Evolutionary conservation across 2,888 invertebrate species (phyloP), one percentile per base, ranked within the genome.

Genomic region (Tubulanus polymorphus): DNA sequence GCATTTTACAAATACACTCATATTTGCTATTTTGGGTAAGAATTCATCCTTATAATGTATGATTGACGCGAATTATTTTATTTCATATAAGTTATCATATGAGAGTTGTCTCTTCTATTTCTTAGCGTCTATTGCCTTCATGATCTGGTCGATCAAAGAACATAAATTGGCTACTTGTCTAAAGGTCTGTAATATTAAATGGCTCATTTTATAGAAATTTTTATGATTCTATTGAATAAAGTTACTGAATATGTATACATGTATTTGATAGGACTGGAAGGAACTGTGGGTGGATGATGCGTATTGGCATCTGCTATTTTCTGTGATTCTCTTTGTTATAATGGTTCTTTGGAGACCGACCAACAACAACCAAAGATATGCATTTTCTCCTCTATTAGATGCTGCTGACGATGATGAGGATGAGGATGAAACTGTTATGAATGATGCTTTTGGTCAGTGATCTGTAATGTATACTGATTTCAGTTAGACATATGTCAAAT

Each of bases 281-380:
- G 73, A 76, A 63, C 53, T 78, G 37, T 96, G 95, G 95, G 81
- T 95, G 70, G 93, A 95, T 76, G 91, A 92, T 63, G 94, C 92
- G 2, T 95, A 91, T 79, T 95, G 95, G 95, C 94, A 93, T 80
- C 85, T 94, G 32, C 82, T 94, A 55, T 95, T 96, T 80, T 91
- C 90, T 18, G 84, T 89, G 63, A 85, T 96, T 54, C 83, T 96
- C 26, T 81, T 90, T 35, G 91, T 91, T 30, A 95, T 96, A 66
- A 94, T 95, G 91, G 85, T 95, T 61, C 84, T 95, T 60, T 95
- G 94, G 94, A 84, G 95, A 64, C 95, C 95, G 3, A 92, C 93
- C 20, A 91, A 91, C 76, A 95, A 95, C 80, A 95, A 94, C 81
- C 94, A 94, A 81, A 85, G 93, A 62, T 85, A 85, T 80, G 94